These are phyloP conservation scores for Numenius phaeopus DNA, from an alignment of 2,797 vertebrate species.

Conservation along the genomic window DNA sequence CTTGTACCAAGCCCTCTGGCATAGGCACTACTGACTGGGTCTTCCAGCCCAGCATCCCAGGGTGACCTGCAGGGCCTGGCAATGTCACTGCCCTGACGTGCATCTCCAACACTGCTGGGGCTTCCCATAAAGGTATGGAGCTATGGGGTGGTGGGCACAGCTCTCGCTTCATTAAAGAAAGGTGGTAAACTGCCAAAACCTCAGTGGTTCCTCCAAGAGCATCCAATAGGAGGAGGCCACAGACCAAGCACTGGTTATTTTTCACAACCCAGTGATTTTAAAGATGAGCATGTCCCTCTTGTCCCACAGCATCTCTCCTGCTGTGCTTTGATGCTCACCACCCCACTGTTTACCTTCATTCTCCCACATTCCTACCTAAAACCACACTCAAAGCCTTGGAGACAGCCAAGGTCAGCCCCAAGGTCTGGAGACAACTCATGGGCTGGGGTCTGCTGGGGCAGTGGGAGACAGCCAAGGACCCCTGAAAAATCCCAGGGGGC, in stretches of 20 bases:
- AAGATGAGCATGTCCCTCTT: background rate
- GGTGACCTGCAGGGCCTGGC: background rate
- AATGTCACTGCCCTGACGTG: background rate
- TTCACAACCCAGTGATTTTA: background rate
- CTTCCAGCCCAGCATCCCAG: background rate
- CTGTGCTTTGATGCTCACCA: background rate
- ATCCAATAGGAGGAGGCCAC: background rate
- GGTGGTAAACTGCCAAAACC: background rate
- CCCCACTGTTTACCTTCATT: accelerated
- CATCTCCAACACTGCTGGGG: background rate
- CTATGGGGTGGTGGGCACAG: background rate
- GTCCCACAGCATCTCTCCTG: background rate
- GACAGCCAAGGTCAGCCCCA: background rate
- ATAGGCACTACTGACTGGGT: background rate
- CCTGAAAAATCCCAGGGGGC: background rate
- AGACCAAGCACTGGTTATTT: background rate
- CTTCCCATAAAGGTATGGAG: background rate
- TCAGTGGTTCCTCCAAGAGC: background rate
- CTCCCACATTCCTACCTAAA: background rate
- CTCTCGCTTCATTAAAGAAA: background rate
- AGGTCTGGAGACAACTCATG: background rate
- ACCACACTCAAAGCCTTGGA: background rate
- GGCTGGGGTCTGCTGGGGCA: background rate
- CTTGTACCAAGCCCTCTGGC: accelerated
- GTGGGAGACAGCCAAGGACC: background rate